Evolutionary conservation across 1,140 invertebrate genomes (phyloP), one percentile per base, ranked within the genome.

Genomic region (Drosophila kepulauana): DNA sequence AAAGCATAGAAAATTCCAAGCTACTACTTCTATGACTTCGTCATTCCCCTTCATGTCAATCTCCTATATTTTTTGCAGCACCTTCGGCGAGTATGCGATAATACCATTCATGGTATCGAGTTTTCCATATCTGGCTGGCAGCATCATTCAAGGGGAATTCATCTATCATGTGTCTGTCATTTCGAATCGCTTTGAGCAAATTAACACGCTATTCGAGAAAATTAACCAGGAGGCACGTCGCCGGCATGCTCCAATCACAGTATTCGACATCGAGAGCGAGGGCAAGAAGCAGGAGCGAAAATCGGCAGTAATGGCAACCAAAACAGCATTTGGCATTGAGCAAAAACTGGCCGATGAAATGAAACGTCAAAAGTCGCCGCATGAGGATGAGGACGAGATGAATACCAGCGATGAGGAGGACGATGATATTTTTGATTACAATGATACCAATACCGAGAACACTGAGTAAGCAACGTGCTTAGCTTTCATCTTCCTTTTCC

Each of bases 101-200:
- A 58, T 92, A 38, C 69, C 82, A 35, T 79, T 87, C 51, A 91
- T 92, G 91, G 85, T 87, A 0, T 82, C 80, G 5, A 92, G 82
- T 51, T 92, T 92, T 52, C 91, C 91, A 1, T 92, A 81, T 56
- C 57, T 92, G 57, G 88, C 91, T 51, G 88, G 85, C 13, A 92
- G 91, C 63, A 80, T 92, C 43, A 86, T 90, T 35, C 88, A 90
- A 45, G 91, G 85, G 1, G 85, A 90, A 75, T 92, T 92, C 66
- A 81, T 91, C 63, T 92, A 92, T 75, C 86, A 87, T 76, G 91
- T 92, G 41, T 87, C 88, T 56, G 75, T 88, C 43, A 90, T 92
- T 52, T 91, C 91, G 16, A 75, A 88, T 58, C 91, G 91, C 64
- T 92, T 92, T 54, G 65, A 73, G 59, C 75, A 76, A 62, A 75